Evolutionary conservation across 1,140 invertebrate genomes (phyloP), one percentile per base, ranked within the genome.

Genomic region (Chlorops oryzae): DNA sequence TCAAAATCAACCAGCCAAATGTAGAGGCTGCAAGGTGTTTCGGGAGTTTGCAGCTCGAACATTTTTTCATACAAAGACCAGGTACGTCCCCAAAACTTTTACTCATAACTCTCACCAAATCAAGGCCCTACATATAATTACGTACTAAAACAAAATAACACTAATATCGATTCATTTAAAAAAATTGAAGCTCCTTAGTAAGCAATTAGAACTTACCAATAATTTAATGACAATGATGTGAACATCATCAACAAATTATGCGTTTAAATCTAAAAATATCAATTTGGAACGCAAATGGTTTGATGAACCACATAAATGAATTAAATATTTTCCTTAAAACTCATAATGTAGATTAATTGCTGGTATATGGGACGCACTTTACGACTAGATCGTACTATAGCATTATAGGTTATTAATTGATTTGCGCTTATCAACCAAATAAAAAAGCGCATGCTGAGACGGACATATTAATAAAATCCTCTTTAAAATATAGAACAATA

Each of bases 211-310:
- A 24, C 7, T 50, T 5, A 43, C 21, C 12, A 41, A 50, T 13
- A 50, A 20, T 17, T 6, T 50, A 1, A 21, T 42, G 10, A 50
- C 34, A 12, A 24, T 34, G 25, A 41, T 43, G 21, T 43, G 13
- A n/a, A 43, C 22, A 22, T 34, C 2, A 43, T 42, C 24, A 22
- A 17, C 2, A 42, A 50, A 43, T 37, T 41, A 34, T 32, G 25
- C 38, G 37, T 35, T 12, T 21, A 15, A 42, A 42, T 22, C 7
- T 50, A 9, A 41, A 12, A 35, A 50, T 50, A 35, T 38, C 39
- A 12, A 13, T 34, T 35, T 50, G 47, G 47, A 50, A 50, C 43
- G 47, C 40, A 1, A 50, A 50, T 9, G 27, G 47, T 7, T 28
- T 44, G 24, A 20, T n/a, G 6, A 35, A 51, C 13, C 39, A 39